phyloP scores from a whole-genome alignment of 2,113 vertebrate genomes.

The Hipposideros armiger region DNA sequence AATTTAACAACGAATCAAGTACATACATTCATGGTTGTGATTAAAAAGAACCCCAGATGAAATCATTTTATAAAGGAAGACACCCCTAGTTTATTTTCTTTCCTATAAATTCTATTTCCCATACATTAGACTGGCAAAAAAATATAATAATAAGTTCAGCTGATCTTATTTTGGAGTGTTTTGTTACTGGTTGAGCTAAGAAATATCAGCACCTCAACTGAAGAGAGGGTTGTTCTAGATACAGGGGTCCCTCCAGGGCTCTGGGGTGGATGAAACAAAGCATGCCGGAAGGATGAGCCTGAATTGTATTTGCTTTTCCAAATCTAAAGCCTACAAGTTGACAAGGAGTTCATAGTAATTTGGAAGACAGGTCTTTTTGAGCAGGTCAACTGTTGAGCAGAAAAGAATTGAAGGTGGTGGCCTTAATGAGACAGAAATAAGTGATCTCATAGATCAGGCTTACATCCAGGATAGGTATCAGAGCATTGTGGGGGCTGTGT shows the following conservation, averaged over 20 bases:
- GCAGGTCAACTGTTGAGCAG: not conserved
- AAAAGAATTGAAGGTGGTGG: not conserved
- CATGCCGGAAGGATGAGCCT: not conserved
- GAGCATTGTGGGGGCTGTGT: not conserved
- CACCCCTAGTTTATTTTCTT: slow-evolving; percentile 5
- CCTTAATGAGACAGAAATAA: not conserved
- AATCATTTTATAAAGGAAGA: slow-evolving; percentile 26
- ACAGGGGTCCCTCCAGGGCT: not conserved
- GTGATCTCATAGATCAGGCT: not conserved
- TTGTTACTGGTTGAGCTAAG: not conserved
- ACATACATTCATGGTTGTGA: not conserved
- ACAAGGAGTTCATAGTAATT: not conserved
- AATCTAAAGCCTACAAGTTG: not conserved
- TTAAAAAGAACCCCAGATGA: slow-evolving; percentile 31
- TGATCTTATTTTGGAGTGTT: not conserved
- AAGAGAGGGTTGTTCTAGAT: not conserved
- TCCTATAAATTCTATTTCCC: not conserved
- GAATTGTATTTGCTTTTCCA: not conserved
- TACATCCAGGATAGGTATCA: not conserved
- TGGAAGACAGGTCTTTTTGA: not conserved
- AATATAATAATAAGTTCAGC: not conserved
- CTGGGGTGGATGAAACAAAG: not conserved
- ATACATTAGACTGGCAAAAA: not conserved
- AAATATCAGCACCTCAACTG: not conserved
- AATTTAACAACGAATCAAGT: not conserved